These are phyloP conservation scores for Volucella inanis DNA, from an alignment of 2,888 invertebrate species.

Conservation along the genomic window DNA sequence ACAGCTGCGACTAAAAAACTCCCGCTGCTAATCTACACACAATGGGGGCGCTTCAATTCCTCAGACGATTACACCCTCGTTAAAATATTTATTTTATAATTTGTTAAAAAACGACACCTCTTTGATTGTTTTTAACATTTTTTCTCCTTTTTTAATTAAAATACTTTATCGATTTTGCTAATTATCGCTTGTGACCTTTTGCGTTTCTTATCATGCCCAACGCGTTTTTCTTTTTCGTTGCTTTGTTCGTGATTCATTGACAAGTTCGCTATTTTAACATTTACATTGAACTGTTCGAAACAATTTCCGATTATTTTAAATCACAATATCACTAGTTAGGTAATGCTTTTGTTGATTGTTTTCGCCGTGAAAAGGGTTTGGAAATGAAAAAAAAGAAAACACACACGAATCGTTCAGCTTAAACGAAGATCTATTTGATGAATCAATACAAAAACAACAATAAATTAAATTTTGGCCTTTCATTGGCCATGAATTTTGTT, in stretches of 20 bases:
- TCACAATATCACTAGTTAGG: not conserved
- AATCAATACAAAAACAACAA: constrained; percentile 73
- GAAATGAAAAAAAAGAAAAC: constrained; percentile 29
- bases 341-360: constrained; percentile 31
- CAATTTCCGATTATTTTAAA: not conserved
- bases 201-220: constrained; percentile 61
- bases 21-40: constrained; percentile 28
- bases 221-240: constrained; percentile 29
- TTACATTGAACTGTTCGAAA: not conserved
- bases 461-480: constrained; percentile 52
- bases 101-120: constrained; percentile 23
- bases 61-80: constrained; percentile 1
- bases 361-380: constrained; percentile 34
- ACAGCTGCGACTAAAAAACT: constrained; percentile 35
- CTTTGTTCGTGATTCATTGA: constrained; percentile 38
- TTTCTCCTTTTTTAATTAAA: constrained; percentile 23
- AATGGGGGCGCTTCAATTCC: constrained; percentile 2
- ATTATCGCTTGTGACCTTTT: constrained; percentile 52
- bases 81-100: constrained; percentile 38
- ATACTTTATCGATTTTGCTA: constrained; percentile 51
- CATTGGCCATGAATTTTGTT: constrained; percentile 53
- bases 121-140: constrained; percentile 45
- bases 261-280: not conserved
- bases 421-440: constrained; percentile 62
- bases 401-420: constrained; percentile 36